Evolutionary conservation across 2,797 vertebrate genomes (phyloP).

Genomic region (Pagetopsis macropterus): DNA sequence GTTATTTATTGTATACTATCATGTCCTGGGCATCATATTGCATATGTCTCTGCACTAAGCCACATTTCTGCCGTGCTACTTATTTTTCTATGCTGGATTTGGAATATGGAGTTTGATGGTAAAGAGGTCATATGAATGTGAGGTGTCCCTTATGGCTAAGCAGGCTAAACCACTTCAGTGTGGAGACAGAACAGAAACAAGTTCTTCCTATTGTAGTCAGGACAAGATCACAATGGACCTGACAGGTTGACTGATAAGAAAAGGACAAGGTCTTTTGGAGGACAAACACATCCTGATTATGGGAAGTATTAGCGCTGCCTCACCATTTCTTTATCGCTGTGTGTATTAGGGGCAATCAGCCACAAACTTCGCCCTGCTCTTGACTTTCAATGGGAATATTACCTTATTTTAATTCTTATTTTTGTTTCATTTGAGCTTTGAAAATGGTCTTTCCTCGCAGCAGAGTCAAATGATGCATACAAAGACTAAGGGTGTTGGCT

Average conservation of each 20-base stretch:
- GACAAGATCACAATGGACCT: constrained; percentile 51
- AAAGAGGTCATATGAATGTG: constrained; percentile 69
- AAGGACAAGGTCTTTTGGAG: constrained; percentile 62
- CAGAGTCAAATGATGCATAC: constrained; percentile 62
- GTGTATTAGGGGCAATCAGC: constrained; percentile 30
- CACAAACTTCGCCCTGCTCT: constrained; percentile 24
- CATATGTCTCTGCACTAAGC: constrained; percentile 49
- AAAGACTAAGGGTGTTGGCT: constrained; percentile 47
- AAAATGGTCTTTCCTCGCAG: constrained; percentile 68
- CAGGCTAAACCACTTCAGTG: constrained; percentile 40
- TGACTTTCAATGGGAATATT: constrained; percentile 4
- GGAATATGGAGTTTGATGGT: constrained; percentile 52
- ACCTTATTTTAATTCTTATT: constrained; percentile 38
- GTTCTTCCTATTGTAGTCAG: constrained; percentile 36
- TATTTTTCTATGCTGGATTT: constrained; percentile 46
- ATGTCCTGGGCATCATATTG: constrained; percentile 47
- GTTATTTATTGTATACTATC: constrained; percentile 58
- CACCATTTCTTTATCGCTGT: constrained; percentile 40
- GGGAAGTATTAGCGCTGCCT: constrained; percentile 31
- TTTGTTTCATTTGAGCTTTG: constrained; percentile 56
- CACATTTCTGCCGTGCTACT: constrained; percentile 54
- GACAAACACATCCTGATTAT: constrained; percentile 48
- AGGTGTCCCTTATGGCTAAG: constrained; percentile 59
- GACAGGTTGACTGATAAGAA: constrained; percentile 44
- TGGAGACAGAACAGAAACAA: constrained; percentile 43